Percentiles rank a stretch among this genome's conserved stretches.
These are phyloP conservation scores for Delphinapterus leucas DNA, from an alignment of 2,113 vertebrate genomes.

Conservation along the genomic window DNA sequence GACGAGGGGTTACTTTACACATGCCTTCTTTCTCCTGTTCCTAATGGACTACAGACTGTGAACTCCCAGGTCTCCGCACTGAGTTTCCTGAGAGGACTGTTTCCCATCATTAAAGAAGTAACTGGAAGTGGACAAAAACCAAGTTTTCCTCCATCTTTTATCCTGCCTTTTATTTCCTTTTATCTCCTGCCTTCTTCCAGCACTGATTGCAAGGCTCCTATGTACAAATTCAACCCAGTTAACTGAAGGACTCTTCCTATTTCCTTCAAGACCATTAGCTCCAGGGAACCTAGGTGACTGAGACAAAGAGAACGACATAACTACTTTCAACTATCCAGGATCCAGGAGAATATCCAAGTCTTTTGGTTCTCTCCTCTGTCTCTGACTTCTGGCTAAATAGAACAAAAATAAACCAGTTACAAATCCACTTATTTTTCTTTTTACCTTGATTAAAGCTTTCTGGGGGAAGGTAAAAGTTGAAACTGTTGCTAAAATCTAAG, in stretches of 20 bases:
- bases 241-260: neutral
- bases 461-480: slow-evolving; percentile 29
- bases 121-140: neutral
- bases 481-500: slow-evolving; percentile 17
- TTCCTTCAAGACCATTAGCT: neutral
- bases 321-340: neutral
- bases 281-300: neutral
- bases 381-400: neutral
- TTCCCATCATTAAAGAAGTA: neutral
- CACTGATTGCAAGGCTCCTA: neutral
- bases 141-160: neutral
- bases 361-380: neutral
- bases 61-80: neutral
- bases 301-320: neutral
- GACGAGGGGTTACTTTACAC: neutral
- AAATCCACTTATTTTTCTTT: slow-evolving; percentile 40
- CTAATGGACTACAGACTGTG: neutral
- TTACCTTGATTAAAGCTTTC: slow-evolving; percentile 33
- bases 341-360: neutral
- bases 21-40: neutral
- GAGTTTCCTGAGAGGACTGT: neutral
- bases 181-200: neutral
- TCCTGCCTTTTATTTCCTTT: neutral
- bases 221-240: neutral
- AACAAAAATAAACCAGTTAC: neutral